Base-by-base conservation (phyloP, 2,888 invertebrate genomes). In the Polydrusus tereticollis region DNA sequence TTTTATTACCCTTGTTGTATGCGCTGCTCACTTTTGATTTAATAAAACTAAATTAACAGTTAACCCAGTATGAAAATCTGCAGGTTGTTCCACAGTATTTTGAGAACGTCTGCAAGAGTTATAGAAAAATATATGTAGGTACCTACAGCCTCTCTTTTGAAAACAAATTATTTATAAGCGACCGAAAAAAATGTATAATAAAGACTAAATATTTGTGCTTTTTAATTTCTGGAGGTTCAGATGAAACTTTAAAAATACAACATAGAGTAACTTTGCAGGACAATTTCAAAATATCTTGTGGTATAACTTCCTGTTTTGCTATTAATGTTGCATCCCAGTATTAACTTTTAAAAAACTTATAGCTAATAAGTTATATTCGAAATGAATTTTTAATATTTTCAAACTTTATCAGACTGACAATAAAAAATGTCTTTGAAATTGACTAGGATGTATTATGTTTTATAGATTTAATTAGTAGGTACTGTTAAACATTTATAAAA, bases 331-430 rank as follows among this genome's bases (percentile, higher is more conserved):
- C 60, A 60, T 60, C 60, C 60, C 60, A 60, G 45, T 60, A 60
- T 60, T 60, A 29, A 60, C 8, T 50, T 50, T 50, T 23, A 3
- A 50, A 50, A 23, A 6, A 23, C n/a, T n/a, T n/a, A n/a, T n/a
- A 23, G n/a, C 12, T 5, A 7, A 47, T 20, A 21, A n/a, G 43
- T 43, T 20, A 45, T 10, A 50, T n/a, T 23, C n/a, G 23, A 23
- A 50, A 14, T 23, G 12, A 23, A 50, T 50, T 50, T 21, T 23
- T 50, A 23, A 23, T 23, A 50, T 50, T 50, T 23, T 14, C 29
- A 23, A 26, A 45, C 45, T 60, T 60, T 41, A 60, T 29, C 43
- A 20, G 45, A 60, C 60, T 60, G 60, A 60, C 60, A 60, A 60
- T 60, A 60, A 60, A 29, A 59, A 41, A 14, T 45, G 12, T 21